Evolutionary conservation across 2,888 invertebrate genomes (phyloP).

Genomic region (Cosmia pyralina): DNA sequence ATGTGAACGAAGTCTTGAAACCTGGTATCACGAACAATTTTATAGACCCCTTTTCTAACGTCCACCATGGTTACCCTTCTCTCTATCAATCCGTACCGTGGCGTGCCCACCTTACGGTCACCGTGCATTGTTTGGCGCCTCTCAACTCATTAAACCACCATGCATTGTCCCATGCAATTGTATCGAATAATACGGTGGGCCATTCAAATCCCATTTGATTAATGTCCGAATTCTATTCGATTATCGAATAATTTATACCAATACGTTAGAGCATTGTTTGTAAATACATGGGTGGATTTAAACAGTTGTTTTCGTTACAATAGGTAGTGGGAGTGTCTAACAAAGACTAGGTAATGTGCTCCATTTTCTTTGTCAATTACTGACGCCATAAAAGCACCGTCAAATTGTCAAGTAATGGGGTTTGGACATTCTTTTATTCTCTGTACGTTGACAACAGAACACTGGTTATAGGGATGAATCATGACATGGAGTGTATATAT

Average conservation of each 20-base stretch:
- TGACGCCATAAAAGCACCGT: constrained; percentile 46
- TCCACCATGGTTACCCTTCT: constrained; percentile 43
- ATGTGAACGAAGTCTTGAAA: background rate
- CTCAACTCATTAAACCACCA: constrained; percentile 63
- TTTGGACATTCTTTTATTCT: background rate
- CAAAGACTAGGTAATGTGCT: constrained; percentile 46
- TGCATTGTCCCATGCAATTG: constrained; percentile 67
- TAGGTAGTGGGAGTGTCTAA: constrained; percentile 54
- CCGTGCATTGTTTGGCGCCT: constrained; percentile 71
- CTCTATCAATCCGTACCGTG: constrained; percentile 49
- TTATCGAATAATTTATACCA: constrained; percentile 72
- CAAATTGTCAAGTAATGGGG: constrained; percentile 28
- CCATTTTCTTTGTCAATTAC: constrained; percentile 41
- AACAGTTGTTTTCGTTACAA: constrained; percentile 53
- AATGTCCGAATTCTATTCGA: constrained; percentile 71
- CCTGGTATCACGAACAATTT: background rate
- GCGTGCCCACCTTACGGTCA: constrained; percentile 59
- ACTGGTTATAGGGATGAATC: no score
- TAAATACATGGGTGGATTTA: constrained; percentile 56
- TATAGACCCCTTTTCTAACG: background rate
- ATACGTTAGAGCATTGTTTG: constrained; percentile 61
- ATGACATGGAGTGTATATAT: no score
- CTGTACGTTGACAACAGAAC: background rate
- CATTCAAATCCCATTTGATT: constrained; percentile 67
- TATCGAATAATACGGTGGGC: constrained; percentile 66